Conservation (phyloP, 2,797 vertebrate species). For the Dermochelys coriacea region DNA sequence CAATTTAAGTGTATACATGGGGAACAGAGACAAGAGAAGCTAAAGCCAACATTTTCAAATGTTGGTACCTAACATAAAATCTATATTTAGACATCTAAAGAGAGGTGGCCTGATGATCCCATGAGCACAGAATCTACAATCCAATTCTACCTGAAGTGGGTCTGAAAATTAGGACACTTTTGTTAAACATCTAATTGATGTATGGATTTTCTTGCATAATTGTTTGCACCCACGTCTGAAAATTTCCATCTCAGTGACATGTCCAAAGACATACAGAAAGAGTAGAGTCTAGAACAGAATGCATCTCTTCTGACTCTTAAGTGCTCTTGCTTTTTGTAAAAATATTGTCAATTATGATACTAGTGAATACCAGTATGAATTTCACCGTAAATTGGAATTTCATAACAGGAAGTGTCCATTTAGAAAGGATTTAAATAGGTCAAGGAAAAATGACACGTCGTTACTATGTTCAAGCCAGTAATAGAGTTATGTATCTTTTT, state of each 20-base stretch:
- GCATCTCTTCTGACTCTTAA: neutral
- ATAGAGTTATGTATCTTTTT: neutral
- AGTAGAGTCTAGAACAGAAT: neutral
- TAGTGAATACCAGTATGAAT: neutral
- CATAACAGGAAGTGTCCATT: neutral
- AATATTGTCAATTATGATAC: neutral
- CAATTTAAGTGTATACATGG: neutral
- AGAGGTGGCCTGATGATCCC: neutral
- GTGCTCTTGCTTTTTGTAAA: neutral
- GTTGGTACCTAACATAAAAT: neutral
- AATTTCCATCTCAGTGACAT: neutral
- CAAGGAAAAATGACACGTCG: neutral
- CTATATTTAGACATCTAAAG: neutral
- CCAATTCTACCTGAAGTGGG: neutral
- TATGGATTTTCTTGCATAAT: neutral
- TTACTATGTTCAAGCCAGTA: neutral
- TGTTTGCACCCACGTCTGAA: neutral
- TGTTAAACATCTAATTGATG: conserved; percentile 19
- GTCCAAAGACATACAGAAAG: neutral
- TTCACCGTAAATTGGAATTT: neutral
- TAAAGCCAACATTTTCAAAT: neutral
- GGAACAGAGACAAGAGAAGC: neutral
- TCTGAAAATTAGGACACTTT: neutral
- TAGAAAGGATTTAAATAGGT: neutral
- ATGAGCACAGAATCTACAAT: neutral